phyloP scores from a whole-genome alignment of 2,113 vertebrate species.

The Miniopterus natalensis region DNA sequence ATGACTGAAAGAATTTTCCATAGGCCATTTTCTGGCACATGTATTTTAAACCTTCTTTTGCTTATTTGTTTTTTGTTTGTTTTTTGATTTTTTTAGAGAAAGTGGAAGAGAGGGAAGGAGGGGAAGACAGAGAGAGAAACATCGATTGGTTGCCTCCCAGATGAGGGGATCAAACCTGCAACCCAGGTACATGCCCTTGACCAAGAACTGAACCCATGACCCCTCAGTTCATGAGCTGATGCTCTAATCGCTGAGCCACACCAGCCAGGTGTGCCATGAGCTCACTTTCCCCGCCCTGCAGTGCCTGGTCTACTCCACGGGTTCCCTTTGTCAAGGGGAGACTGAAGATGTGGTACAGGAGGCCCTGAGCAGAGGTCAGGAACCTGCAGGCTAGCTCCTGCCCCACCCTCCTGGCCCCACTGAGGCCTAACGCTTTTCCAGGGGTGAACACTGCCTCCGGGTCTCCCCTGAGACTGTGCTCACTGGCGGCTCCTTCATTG shows the following conservation, averaged over 20 bases:
- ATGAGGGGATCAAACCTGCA: no score
- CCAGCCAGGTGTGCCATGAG: slow-evolving; percentile 87
- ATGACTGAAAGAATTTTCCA: background rate
- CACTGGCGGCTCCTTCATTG: slow-evolving; percentile 96
- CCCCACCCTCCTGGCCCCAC: slow-evolving; percentile 93
- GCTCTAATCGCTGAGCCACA: no score
- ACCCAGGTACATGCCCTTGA: no score
- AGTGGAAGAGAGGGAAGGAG: no score
- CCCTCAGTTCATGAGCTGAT: no score
- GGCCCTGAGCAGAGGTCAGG: slow-evolving; percentile 87
- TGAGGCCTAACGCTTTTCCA: slow-evolving; percentile 89
- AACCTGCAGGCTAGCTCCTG: slow-evolving; percentile 89
- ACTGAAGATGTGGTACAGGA: slow-evolving; percentile 93
- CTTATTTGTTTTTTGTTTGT: no score
- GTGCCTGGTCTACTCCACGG: slow-evolving; percentile 96
- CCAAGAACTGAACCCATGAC: no score
- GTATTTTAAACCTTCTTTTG: background rate
- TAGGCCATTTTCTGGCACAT: background rate
- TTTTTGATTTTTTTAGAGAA: no score
- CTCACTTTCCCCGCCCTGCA: slow-evolving; percentile 92
- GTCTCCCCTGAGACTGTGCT: slow-evolving; percentile 91
- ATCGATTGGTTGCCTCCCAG: no score
- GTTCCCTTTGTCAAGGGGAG: slow-evolving; percentile 94
- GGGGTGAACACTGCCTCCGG: slow-evolving; percentile 91
- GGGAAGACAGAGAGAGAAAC: no score